Percentiles rank a stretch among this genome's conserved stretches.
Evolutionary conservation across 2,113 vertebrate species (phyloP).

Genomic region (Hymenochirus boettgeri): DNA sequence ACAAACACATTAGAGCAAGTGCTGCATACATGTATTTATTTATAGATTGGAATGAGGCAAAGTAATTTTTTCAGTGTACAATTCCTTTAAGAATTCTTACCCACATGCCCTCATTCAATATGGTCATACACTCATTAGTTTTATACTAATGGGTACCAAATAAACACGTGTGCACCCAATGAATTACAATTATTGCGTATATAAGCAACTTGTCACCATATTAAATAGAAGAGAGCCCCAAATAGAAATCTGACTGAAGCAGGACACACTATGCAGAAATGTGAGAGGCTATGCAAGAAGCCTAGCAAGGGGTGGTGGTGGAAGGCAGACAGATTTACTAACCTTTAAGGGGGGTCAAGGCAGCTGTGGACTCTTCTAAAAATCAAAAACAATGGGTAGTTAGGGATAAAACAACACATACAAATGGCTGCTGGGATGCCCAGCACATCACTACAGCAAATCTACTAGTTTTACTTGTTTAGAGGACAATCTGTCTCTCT

Average conservation of each 20-base stretch:
- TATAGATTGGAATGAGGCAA: too few species aligned
- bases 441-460: neutral
- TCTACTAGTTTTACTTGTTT: too few species aligned
- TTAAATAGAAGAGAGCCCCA: neutral
- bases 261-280: slow-evolving; percentile 7
- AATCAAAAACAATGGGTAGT: slow-evolving; percentile 32
- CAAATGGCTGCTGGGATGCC: neutral
- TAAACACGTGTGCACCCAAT: neutral
- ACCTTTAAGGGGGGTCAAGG: slow-evolving; percentile 42
- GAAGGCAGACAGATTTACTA: slow-evolving; percentile 18
- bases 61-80: too few species aligned
- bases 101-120: neutral
- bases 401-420: slow-evolving; percentile 18
- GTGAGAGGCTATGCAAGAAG: slow-evolving; percentile 18
- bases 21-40: too few species aligned
- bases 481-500: too few species aligned
- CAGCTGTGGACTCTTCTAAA: slow-evolving; percentile 41
- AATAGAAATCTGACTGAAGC: slow-evolving; percentile 17
- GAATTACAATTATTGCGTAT: neutral
- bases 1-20: too few species aligned
- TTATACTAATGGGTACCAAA: neutral
- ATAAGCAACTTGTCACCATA: neutral
- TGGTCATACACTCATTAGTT: neutral
- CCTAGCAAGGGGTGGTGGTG: neutral
- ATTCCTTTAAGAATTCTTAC: too few species aligned